Evolutionary conservation across 2,797 vertebrate genomes (phyloP).

Genomic region (Limnodromus scolopaceus): DNA sequence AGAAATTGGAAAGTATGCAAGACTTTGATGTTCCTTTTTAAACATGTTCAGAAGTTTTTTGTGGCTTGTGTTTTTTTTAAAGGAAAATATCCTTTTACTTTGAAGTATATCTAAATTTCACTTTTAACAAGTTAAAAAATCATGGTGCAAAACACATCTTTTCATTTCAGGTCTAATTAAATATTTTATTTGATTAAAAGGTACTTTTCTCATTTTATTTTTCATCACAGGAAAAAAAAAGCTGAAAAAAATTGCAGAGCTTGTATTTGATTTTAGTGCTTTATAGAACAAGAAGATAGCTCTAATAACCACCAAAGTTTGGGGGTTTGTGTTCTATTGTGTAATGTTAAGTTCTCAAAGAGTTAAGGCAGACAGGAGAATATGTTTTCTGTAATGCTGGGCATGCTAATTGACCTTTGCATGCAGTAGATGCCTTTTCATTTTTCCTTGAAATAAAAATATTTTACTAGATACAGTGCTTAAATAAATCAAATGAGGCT

Average conservation of each 20-base stretch:
- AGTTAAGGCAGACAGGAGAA: background rate
- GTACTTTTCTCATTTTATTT: background rate
- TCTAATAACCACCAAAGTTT: background rate
- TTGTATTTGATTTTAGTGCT: background rate
- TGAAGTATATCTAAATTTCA: background rate
- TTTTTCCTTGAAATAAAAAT: slow-evolving; percentile 18
- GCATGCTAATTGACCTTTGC: background rate
- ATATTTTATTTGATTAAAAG: background rate
- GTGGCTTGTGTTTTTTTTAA: background rate
- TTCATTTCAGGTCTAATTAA: background rate
- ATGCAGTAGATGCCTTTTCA: background rate
- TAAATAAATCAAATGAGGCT: slow-evolving; percentile 30
- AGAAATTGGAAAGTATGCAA: background rate
- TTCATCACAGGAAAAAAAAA: background rate
- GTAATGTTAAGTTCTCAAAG: background rate
- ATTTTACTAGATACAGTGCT: background rate
- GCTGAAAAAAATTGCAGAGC: background rate
- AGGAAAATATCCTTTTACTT: background rate
- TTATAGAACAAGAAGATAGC: background rate
- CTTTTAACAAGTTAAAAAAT: background rate
- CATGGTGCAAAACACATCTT: background rate
- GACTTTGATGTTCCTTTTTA: background rate
- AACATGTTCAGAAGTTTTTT: background rate
- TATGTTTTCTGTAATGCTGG: background rate
- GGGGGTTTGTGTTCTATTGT: background rate